Evolutionary conservation across 2,888 invertebrate genomes (phyloP), one percentile per base, ranked within the genome.

Genomic region (Cerceris ruficornis): DNA sequence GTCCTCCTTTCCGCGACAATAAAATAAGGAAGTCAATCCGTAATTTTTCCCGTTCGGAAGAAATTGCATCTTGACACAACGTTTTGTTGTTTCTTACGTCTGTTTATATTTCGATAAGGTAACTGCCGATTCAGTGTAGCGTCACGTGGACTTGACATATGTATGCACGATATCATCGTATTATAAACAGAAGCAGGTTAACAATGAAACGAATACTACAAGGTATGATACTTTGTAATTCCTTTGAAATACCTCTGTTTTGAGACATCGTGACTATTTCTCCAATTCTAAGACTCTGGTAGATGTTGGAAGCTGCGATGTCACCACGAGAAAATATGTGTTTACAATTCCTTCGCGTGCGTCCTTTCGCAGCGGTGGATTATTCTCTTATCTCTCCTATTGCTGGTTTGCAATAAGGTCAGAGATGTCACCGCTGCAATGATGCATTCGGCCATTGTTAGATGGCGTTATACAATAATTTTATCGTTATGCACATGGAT

Each of bases 181-280:
- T 11, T 67, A 59, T 58, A 49, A 64, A 55, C 65, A 70, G 14
- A 39, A 62, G 4, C 9, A n/a, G 13, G 7, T 58, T 58, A 58
- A 52, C 7, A 66, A 9, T 52, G 59, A 61, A 55, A 14, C 2
- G 13, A 28, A 50, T 14, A 4, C n/a, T 39, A 39, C 9, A 50
- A 58, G 46, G 8, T 49, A 28, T 28, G 28, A 57, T 54, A 42
- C 28, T 62, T 52, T 13, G 6, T 54, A 55, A 41, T 69, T 41
- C 61, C 0, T 17, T 69, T 28, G n/a, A 66, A 58, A 28, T 81
- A 88, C 88, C 85, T 86, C 69, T 84, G 60, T 71, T 67, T 58
- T 85, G 79, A 49, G 86, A 86, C 87, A 88, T 87, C 50, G 41
- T 58, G 52, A 64, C 54, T 65, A 55, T n/a, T 42, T 42, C 54